phyloP scores from a whole-genome alignment of 2,113 vertebrate genomes.

The Uria lomvia region DNA sequence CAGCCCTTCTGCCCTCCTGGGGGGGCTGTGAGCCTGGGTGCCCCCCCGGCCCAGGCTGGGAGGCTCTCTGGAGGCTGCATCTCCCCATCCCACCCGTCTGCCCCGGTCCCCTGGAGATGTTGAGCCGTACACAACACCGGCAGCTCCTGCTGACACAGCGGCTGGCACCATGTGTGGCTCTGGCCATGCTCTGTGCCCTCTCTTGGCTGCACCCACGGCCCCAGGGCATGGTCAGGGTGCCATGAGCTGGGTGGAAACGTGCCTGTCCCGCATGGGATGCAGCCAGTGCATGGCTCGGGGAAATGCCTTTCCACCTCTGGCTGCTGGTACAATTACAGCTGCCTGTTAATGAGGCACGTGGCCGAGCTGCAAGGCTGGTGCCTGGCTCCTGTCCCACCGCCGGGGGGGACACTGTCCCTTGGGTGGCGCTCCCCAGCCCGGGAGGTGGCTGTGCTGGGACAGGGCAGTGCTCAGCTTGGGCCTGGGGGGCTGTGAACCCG shows the following conservation, averaged over 20 bases:
- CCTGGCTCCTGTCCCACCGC: not conserved
- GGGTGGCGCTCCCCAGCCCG: no score
- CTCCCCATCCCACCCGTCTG: not conserved
- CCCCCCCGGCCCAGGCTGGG: fast-evolving
- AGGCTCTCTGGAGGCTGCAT: not conserved
- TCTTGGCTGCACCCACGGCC: not conserved
- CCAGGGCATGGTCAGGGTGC: not conserved
- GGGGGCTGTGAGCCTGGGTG: not conserved
- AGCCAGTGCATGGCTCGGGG: not conserved
- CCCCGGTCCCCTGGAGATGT: slow-evolving; percentile 67
- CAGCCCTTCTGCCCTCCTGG: not conserved
- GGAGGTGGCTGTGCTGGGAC: not conserved
- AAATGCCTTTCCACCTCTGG: not conserved
- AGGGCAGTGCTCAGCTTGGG: not conserved
- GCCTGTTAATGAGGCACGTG: not conserved
- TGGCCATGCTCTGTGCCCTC: not conserved
- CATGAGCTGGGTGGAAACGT: not conserved
- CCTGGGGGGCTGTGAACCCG: not conserved
- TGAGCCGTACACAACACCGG: slow-evolving; percentile 1
- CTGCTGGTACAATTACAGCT: not conserved
- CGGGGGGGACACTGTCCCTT: not conserved
- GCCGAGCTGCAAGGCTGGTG: not conserved
- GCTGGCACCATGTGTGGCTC: not conserved
- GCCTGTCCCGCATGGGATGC: not conserved
- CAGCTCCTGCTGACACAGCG: not conserved